These are phyloP conservation scores for Amblyraja radiata DNA, from an alignment of 2,797 vertebrate species.

Conservation along the genomic window DNA sequence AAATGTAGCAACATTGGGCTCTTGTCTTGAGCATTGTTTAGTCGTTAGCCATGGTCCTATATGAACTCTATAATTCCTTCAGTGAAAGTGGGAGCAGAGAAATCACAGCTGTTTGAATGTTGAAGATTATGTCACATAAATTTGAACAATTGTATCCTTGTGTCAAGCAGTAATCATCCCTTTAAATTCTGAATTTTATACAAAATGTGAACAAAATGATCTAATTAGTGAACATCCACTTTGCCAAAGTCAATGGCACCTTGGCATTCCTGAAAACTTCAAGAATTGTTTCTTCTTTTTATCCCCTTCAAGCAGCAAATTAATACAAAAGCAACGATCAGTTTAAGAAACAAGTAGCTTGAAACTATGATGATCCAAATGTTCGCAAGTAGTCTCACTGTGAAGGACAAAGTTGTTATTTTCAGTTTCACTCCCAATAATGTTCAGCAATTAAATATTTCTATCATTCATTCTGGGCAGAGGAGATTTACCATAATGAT, in stretches of 20 bases:
- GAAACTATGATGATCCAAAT: constrained; percentile 20
- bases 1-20: background rate
- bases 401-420: background rate
- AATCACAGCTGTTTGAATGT: background rate
- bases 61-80: background rate
- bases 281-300: background rate
- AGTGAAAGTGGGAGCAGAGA: background rate
- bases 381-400: background rate
- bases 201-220: background rate
- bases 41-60: background rate
- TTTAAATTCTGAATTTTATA: background rate
- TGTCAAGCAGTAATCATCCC: no score
- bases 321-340: background rate
- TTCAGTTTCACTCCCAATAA: background rate
- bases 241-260: background rate
- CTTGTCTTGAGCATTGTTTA: background rate
- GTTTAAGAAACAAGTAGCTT: background rate
- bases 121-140: background rate
- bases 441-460: background rate
- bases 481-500: no score
- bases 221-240: background rate
- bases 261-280: background rate
- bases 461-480: background rate
- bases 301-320: background rate
- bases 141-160: background rate